Base-by-base conservation (phyloP, 2,113 vertebrate species). In the Sylvietta virens region DNA sequence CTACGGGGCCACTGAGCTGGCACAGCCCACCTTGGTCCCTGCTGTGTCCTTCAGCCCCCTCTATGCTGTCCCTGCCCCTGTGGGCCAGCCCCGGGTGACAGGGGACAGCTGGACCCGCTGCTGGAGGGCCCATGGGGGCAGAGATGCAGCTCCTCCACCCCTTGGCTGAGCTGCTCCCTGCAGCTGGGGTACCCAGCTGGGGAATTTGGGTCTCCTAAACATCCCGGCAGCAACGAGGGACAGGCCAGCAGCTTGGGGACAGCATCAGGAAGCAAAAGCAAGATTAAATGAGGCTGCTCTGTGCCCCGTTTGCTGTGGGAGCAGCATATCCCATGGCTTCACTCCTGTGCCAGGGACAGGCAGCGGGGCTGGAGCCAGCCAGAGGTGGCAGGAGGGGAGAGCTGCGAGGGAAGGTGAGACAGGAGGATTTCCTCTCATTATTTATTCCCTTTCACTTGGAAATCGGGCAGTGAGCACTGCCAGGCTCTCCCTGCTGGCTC, bases 391-490 rank as follows among this genome's bases (percentile, higher is more conserved):
- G n/a, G 15, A 51, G 58, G 60, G 62, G 74, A 73, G 50, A 76
- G 78, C 56, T 35, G 64, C 9, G 6, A 66, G 88, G 84, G 54
- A 96, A 95, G 71, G 89, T 92, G 81, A 94, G 88, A 77, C 86
- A 72, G 71, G 81, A 95, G 93, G 87, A 91, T 95, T 95, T 97
- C 93, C 87, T 91, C 95, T 96, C 82, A 71, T 96, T 90, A 96
- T 67, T 86, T 86, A 96, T 97, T 95, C 95, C 85, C 87, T 95
- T 96, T 94, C 95, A 73, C 79, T 94, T 86, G 84, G 86, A 92
- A 93, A 89, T 87, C 18, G 48, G 85, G 86, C 83, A 51, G 53
- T 1, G 13, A 88, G 84, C 65, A 4, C 76, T 80, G 94, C 73
- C 94, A 87, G 95, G 85, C 79, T 95, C 85, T 97, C 91, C 86